Evolutionary conservation across 2,888 invertebrate genomes (phyloP), one percentile per base, ranked within the genome.

Genomic region (Thysanoteuthis rhombus): DNA sequence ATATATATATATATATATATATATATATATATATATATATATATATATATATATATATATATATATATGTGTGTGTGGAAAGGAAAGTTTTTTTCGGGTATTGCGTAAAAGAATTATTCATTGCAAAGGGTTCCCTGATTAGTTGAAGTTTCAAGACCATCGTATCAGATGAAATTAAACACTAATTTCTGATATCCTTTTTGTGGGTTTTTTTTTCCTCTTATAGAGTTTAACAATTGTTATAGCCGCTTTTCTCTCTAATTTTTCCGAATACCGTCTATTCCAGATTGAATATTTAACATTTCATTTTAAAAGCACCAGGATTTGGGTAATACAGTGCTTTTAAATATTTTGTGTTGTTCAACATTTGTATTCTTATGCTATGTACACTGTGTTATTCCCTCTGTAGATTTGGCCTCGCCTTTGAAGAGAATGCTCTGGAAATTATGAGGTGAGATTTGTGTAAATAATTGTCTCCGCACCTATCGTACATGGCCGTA

Each of bases 381-480:
- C n/a, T n/a, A 16, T 75, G 75, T 75, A 75, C 75, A n/a, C 75
- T 92, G 32, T 92, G 42, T 92, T 92, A 42, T 45, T 92, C 91
- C 42, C 91, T 92, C n/a, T 92, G 36, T 92, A 92, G 91, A 92
- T 92, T 92, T 36, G 91, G 91, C 42, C 91, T 45, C 28, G 91
- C n/a, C 19, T 92, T 40, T 45, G 91, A 92, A 39, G 45, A 45
- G 4, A 92, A 92, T 45, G 45, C 39, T 5, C 45, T 92, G 91
- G 91, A 92, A 16, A 45, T 42, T 42, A 92, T 92, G 91, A 92
- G 91, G 91, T 92, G 91, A 92, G 91, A 92, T 92, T 75, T 75
- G 19, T 75, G 75, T 75, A n/a, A 75, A 75, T 75, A 75, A n/a
- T n/a, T 75, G 75, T 75, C 16, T n/a, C 8, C 75, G 36, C 75